phyloP scores from a whole-genome alignment of 2,113 vertebrate genomes.

The Furnarius figulus region DNA sequence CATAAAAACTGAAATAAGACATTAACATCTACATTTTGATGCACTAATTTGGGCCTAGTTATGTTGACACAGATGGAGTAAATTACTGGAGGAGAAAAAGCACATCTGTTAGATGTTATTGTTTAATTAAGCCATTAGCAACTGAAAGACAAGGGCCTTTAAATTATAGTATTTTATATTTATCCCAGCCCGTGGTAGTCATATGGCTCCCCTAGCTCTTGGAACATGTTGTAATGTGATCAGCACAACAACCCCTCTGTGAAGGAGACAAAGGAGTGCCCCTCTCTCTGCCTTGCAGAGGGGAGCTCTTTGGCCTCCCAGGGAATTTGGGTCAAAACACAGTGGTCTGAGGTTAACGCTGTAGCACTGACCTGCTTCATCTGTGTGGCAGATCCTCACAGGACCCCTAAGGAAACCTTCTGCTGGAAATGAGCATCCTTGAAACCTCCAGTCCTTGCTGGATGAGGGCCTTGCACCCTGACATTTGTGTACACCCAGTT shows the following conservation, averaged over 20 bases:
- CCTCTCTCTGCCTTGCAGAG: not conserved
- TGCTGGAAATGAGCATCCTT: not conserved
- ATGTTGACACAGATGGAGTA: slow-evolving; percentile 50
- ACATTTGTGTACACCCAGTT: not conserved
- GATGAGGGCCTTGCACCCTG: not conserved
- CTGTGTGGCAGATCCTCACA: fast-evolving
- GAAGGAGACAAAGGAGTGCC: not conserved
- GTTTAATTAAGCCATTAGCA: slow-evolving; percentile 65
- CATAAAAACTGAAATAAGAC: slow-evolving; percentile 31
- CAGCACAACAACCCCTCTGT: not conserved
- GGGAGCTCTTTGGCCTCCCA: not conserved
- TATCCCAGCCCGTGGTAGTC: not conserved
- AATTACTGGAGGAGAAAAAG: slow-evolving; percentile 59
- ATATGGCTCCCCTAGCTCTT: not conserved
- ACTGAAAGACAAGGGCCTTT: slow-evolving; percentile 46
- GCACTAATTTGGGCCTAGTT: slow-evolving; percentile 44
- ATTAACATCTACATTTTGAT: slow-evolving; percentile 32
- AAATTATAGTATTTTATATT: slow-evolving; percentile 37
- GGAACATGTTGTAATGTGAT: fast-evolving
- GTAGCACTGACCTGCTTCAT: not conserved
- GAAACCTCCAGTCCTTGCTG: not conserved
- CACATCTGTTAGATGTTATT: slow-evolving; percentile 57
- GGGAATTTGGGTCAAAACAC: not conserved
- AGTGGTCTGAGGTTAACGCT: not conserved
- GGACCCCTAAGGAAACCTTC: not conserved